phyloP scores from a whole-genome alignment of 2,113 vertebrate species.

The Dinomys branickii region DNA sequence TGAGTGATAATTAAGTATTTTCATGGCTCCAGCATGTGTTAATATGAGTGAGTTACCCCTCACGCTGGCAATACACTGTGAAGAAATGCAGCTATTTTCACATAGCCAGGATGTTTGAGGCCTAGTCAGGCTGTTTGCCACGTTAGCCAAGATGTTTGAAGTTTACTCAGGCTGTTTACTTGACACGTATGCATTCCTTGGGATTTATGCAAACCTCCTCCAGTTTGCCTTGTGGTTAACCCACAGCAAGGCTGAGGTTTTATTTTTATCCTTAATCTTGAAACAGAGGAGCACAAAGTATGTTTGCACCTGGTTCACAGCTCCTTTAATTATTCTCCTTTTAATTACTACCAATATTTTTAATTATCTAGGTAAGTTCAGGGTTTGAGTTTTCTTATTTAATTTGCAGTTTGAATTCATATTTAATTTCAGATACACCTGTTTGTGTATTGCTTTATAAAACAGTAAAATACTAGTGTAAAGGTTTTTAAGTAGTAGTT shows the following conservation, averaged over 20 bases:
- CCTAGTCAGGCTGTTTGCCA: conserved; percentile 77
- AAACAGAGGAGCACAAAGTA: conserved; percentile 30
- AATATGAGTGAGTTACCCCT: neutral
- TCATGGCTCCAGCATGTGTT: neutral
- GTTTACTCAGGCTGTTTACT: conserved; percentile 66
- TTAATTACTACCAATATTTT: conserved; percentile 77
- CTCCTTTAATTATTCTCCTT: conserved; percentile 66
- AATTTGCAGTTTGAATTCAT: conserved; percentile 37
- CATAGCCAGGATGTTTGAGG: conserved; percentile 34
- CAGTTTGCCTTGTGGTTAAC: conserved; percentile 76
- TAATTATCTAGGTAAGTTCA: neutral
- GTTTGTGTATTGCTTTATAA: conserved; percentile 10
- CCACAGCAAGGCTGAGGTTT: conserved; percentile 66
- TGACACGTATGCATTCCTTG: conserved; percentile 76
- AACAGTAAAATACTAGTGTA: conserved; percentile 16
- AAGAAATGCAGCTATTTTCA: conserved; percentile 46
- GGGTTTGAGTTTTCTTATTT: conserved; percentile 69
- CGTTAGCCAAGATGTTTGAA: conserved; percentile 32
- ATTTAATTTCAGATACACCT: conserved; percentile 44
- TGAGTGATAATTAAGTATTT: conserved; percentile 34
- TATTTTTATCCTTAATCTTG: conserved; percentile 65
- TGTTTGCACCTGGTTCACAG: conserved; percentile 73
- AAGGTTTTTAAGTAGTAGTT: neutral
- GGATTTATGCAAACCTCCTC: conserved; percentile 74
- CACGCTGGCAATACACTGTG: neutral